Percentiles rank a stretch among this genome's conserved stretches.
These are phyloP conservation scores for Junonia oenone DNA, from an alignment of 2,888 invertebrate species.

Conservation along the genomic window DNA sequence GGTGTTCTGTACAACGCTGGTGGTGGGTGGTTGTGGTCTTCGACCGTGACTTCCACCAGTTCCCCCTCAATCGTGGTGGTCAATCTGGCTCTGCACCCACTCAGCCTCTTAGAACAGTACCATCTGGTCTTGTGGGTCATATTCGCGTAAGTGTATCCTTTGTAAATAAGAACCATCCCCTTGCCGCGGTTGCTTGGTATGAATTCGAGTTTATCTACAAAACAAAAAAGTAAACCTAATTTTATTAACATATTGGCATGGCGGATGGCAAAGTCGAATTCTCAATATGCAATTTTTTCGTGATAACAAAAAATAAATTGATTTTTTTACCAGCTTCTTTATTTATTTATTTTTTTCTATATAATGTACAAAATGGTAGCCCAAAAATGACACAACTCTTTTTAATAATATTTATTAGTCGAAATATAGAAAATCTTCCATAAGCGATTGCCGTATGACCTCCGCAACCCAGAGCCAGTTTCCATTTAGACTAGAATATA, in stretches of 20 bases:
- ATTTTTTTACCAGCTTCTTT: no score
- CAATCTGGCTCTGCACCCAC: conserved; percentile 17
- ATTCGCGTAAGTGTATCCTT: conserved; percentile 20
- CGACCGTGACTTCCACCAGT: conserved; percentile 4
- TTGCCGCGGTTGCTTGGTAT: conserved; percentile 21
- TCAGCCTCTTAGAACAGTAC: conserved; percentile 29
- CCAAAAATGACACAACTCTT: no score
- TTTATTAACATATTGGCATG: no score
- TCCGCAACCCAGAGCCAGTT: no score
- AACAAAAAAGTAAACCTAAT: not conserved
- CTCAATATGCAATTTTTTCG: conserved; percentile 23
- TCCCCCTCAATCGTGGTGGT: conserved; percentile 5
- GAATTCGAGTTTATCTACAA: not conserved
- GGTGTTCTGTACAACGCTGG: not conserved
- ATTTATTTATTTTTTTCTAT: no score
- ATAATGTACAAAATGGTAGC: no score
- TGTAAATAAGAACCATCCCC: conserved; percentile 10
- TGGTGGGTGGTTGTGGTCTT: not conserved
- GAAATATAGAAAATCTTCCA: no score
- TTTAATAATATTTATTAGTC: not conserved
- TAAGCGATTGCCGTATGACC: no score
- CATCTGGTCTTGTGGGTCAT: conserved; percentile 31
- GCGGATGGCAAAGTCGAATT: no score
- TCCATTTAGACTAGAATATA: no score
- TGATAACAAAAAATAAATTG: no score